Base-by-base conservation (phyloP, 2,113 vertebrate genomes). In the Cathartes aura region DNA sequence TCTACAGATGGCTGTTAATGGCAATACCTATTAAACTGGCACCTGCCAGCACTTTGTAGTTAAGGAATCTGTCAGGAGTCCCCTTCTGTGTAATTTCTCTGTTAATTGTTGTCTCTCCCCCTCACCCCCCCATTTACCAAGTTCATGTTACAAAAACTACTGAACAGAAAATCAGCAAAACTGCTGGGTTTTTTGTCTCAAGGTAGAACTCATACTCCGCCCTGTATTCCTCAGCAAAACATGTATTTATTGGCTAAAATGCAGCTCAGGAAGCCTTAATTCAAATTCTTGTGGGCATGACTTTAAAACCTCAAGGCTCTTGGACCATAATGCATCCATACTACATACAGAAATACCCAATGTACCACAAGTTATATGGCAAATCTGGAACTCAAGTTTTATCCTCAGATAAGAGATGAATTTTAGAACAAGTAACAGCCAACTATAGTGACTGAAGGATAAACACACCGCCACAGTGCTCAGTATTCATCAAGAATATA, bases 21-120 rank as follows among this genome's bases (percentile, higher is more conserved):
- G 97, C 95, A 98, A 91, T 96, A 97, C 93, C 94, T 96, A 98
- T 97, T 98, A 98, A 98, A 98, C 91, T 87, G 91, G 96, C 95
- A 97, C 92, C 96, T 98, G 97, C 93, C 93, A 97, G 93, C 93
- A 96, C 78, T 85, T 63, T 71, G 95, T 78, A 97, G 89, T 95
- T 97, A 91, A 94, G 93, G 90, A 97, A 94, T 82, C 92, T 97
- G 55, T 96, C 96, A 96, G 90, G 78, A 98, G 45, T 15, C 60
- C 40, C 66, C 26, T 83, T 63, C 72, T 59, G 30, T 64, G 64
- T 29, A 8, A 82, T 56, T 94, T 83, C 43, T 75, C 62, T 68
- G 70, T 20, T 93, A 95, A 96, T 60, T 85, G 59, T 78, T 92
- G 40, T 53, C 66, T 89, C 23, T 56, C 7, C 7, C 38, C 14